Evolutionary conservation across 1,140 invertebrate species (phyloP), one percentile per base, ranked within the genome.

Genomic region (Antheraea mylitta): DNA sequence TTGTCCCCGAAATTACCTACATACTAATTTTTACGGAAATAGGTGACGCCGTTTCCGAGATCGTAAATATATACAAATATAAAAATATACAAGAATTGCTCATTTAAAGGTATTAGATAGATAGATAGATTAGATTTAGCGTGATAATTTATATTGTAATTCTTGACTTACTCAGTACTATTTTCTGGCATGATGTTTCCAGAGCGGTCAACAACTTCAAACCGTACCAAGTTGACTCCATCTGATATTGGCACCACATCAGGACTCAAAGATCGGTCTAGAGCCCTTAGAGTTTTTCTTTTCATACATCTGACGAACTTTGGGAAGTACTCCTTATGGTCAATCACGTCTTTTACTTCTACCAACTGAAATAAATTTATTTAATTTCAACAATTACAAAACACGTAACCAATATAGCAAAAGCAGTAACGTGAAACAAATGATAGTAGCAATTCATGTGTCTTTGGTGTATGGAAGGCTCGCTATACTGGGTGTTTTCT

Each of bases 211-310:
- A 92, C 79, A 7, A 91, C 68, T 67, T 93, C 90, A 66, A 86
- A 93, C n/a, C 89, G 76, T 6, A 92, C 90, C 30, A 93, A 75
- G 58, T 90, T 89, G 22, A 93, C 80, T n/a, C 91, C 92, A 48
- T 91, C 86, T 0, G 80, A 79, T n/a, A 93, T 74, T 0, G 90
- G 87, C 18, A 93, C 85, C 4, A 92, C 75, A 63, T 93, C 92
- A 5, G 82, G 81, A 58, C 76, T 87, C 7, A 93, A 76, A 2
- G 86, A 87, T 19, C 90, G 83, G 68, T 93, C 92, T 30, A 92
- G 68, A 8, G 91, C 91, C 58, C 81, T 78, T 37, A 93, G 67
- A 8, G 90, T 91, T 67, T 92, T 93, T 42, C 83, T 76, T 71
- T 92, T 92, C 77, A 91, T 88, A 66, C 92, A 93, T 22, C 81